Conservation (phyloP, 2,113 vertebrate genomes). For the Pterocles gutturalis region DNA sequence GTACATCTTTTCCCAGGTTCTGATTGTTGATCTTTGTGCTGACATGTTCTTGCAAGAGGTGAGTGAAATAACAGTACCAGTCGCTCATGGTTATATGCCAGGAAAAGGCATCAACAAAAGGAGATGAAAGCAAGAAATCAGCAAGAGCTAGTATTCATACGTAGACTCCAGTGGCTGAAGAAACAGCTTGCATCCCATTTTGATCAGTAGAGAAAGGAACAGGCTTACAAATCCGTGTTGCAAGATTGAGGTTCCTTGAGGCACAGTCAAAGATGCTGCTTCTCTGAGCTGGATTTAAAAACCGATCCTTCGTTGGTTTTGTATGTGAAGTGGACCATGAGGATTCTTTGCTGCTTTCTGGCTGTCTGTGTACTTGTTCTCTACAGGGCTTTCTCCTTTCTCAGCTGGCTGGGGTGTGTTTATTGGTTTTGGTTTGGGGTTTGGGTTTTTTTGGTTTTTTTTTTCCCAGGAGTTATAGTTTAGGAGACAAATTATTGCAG, state of each 20-base stretch:
- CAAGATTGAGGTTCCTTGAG: background rate
- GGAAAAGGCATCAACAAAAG: background rate
- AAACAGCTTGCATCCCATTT: background rate
- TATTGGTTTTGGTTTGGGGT: background rate
- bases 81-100: background rate
- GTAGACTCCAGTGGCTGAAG: background rate
- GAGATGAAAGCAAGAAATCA: background rate
- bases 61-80: slow-evolving; percentile 66
- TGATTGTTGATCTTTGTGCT: slow-evolving; percentile 95
- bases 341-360: background rate
- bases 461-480: background rate
- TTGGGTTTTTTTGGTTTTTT: too few species aligned
- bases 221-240: background rate
- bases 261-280: background rate
- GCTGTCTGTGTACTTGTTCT: background rate
- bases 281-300: background rate
- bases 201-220: background rate
- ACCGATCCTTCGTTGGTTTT: background rate
- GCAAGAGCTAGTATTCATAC: background rate
- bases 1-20: slow-evolving; percentile 83
- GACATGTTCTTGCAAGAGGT: slow-evolving; percentile 96
- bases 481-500: background rate
- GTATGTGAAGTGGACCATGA: background rate
- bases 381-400: background rate
- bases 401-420: background rate